These are phyloP conservation scores for Agonum fuliginosum DNA, from an alignment of 2,888 invertebrate genomes.

Conservation along the genomic window DNA sequence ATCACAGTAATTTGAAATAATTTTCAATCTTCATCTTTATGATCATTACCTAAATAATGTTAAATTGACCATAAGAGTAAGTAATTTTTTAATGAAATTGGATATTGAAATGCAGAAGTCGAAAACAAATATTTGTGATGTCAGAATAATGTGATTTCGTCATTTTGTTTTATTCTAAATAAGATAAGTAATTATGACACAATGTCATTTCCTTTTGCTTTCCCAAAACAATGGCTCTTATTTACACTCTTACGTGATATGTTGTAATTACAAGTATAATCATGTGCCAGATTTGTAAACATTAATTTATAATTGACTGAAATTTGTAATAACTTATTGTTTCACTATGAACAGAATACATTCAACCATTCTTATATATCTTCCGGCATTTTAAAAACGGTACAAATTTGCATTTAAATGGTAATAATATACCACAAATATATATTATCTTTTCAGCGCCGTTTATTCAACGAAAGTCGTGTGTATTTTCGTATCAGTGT, in stretches of 20 bases:
- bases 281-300: conserved; percentile 48
- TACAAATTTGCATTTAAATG: conserved; percentile 35
- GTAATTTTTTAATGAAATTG: too few relatives aligned
- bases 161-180: conserved; percentile 40
- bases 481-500: conserved; percentile 1
- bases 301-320: conserved; percentile 41
- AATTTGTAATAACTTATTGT: conserved; percentile 43
- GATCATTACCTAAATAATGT: too few relatives aligned
- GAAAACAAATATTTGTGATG: conserved; percentile 25
- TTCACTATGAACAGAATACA: not conserved
- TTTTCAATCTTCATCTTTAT: too few relatives aligned
- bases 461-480: conserved; percentile 21
- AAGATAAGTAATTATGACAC: conserved; percentile 38
- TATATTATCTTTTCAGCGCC: conserved; percentile 33
- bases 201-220: conserved; percentile 24
- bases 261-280: conserved; percentile 41
- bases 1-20: too few relatives aligned
- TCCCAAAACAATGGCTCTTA: conserved; percentile 26
- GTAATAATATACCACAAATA: conserved; percentile 40
- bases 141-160: conserved; percentile 11
- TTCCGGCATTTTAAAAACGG: not conserved
- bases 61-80: too few relatives aligned
- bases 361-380: conserved; percentile 1
- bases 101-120: too few relatives aligned
- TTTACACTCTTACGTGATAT: conserved; percentile 38